phyloP scores from a whole-genome alignment of 2,797 vertebrate species.

The Siniperca obscura region DNA sequence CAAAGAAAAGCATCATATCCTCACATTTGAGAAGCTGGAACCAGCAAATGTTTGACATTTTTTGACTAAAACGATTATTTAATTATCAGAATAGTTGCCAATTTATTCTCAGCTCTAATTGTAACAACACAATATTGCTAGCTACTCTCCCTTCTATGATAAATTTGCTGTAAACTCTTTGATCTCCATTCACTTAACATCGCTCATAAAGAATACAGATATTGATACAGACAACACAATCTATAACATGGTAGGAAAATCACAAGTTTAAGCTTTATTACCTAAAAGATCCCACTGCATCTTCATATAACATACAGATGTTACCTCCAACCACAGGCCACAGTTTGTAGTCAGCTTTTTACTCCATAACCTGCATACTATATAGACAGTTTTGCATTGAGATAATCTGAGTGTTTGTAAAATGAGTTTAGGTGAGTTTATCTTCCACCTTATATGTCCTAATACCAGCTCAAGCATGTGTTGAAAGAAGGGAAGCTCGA shows the following conservation, averaged over 20 bases:
- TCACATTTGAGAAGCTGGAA: background rate
- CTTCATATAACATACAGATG: background rate
- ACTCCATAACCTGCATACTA: background rate
- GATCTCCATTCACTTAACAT: too few relatives aligned
- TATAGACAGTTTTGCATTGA: slow-evolving; percentile 4
- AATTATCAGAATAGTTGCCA: background rate
- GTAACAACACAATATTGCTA: background rate
- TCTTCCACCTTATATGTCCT: slow-evolving; percentile 1
- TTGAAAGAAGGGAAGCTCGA: slow-evolving; percentile 9
- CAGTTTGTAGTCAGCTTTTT: background rate
- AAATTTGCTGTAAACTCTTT: background rate
- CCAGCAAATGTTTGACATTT: background rate
- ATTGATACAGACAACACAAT: background rate
- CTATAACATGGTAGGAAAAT: background rate
- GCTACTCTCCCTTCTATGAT: background rate
- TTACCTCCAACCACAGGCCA: background rate
- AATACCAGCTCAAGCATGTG: slow-evolving; percentile 16
- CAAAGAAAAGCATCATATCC: background rate
- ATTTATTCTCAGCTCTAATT: background rate
- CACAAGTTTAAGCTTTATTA: background rate
- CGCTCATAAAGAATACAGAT: background rate
- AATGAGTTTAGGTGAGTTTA: slow-evolving; percentile 12
- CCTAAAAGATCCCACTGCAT: background rate
- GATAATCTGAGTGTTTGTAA: slow-evolving; percentile 2
- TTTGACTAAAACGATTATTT: background rate